Base-by-base conservation (phyloP, 2,797 vertebrate genomes). In the Syngnathus rostellatus region DNA sequence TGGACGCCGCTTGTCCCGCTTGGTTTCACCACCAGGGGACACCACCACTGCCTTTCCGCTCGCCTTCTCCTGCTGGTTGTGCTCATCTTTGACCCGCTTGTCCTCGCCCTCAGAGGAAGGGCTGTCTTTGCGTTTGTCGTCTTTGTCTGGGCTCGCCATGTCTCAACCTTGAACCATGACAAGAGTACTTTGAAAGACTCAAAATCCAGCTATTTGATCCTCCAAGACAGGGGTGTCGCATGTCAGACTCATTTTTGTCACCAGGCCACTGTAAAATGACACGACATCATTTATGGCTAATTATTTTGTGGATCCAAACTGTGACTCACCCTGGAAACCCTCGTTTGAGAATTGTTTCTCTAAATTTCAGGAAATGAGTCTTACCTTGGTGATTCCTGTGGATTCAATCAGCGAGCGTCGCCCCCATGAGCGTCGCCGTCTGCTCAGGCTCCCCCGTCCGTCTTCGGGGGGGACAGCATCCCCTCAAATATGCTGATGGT, bases 61-160 rank as follows among this genome's bases (percentile, higher is more conserved):
- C 62, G 82, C 83, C 73, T 81, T 85, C 76, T 89, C 83, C 82
- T 72, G 53, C 53, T 82, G 82, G 72, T 85, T 88, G 68, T 78
- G 76, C 50, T 85, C 72, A 63, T 89, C 83, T 73, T 88, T 86
- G 68, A 71, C 80, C 73, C 68, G 51, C 65, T 85, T 86, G 6
- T 79, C 63, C 45, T 84, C 81, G 14, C 87, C 84, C 55, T 84
- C 74, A 5, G 51, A 39, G 48, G 68, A 68, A 17, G 66, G 64
- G 31, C 84, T 84, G 19, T 79, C 81, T 11, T 63, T 74, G 17
- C 8, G 45, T 6, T 51, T 69, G 8, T 61, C 66, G 39, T 65
- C 54, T 5, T 77, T 67, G 71, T 84, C 83, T 57, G 79, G 73
- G 68, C 73, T 74, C 54, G 87, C 80, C 87, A 89, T 91, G 40